A percentile compares a stretch with the other conserved stretches of the same genome.
Evolutionary conservation across 2,888 invertebrate genomes (phyloP).

Genomic region (Limnephilus rhombicus): DNA sequence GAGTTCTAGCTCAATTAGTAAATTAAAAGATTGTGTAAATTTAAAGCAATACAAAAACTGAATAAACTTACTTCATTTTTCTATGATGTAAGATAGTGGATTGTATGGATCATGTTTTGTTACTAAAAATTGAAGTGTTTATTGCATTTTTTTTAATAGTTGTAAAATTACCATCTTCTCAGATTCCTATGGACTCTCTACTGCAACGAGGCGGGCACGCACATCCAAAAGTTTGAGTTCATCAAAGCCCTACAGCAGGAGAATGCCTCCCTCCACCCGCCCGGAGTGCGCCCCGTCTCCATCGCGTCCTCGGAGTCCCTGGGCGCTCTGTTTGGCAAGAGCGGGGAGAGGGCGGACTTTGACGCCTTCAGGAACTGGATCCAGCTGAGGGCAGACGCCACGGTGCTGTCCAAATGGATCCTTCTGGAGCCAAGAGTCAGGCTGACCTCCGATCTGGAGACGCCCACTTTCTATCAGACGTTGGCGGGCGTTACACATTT

Average conservation of each 20-base stretch:
- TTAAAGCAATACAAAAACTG: neutral
- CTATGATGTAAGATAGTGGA: neutral
- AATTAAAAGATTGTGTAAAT: too few species aligned
- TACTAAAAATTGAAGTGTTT: too few species aligned
- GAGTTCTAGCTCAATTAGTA: too few species aligned
- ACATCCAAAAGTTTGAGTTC: constrained; percentile 87
- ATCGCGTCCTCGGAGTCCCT: constrained; percentile 65
- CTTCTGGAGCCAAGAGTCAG: constrained; percentile 85
- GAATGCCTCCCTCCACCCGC: constrained; percentile 71
- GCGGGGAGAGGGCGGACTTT: constrained; percentile 78
- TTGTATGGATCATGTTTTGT: too few species aligned
- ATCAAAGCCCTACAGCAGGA: constrained; percentile 81
- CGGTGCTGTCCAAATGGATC: constrained; percentile 90
- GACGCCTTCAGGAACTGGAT: constrained; percentile 91
- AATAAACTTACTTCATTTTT: neutral
- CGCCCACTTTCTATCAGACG: constrained; percentile 95
- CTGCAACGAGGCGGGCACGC: constrained; percentile 87
- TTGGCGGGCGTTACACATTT: constrained; percentile 95
- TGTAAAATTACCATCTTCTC: constrained; percentile 67
- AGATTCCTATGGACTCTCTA: constrained; percentile 92
- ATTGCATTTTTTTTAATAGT: neutral
- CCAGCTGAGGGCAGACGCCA: constrained; percentile 85
- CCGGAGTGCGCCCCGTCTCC: constrained; percentile 47
- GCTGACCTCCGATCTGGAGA: constrained; percentile 89
- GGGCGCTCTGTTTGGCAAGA: constrained; percentile 70